These are phyloP conservation scores for Hirtodrosophila confusa DNA, from an alignment of 2,888 invertebrate genomes.

Conservation along the genomic window DNA sequence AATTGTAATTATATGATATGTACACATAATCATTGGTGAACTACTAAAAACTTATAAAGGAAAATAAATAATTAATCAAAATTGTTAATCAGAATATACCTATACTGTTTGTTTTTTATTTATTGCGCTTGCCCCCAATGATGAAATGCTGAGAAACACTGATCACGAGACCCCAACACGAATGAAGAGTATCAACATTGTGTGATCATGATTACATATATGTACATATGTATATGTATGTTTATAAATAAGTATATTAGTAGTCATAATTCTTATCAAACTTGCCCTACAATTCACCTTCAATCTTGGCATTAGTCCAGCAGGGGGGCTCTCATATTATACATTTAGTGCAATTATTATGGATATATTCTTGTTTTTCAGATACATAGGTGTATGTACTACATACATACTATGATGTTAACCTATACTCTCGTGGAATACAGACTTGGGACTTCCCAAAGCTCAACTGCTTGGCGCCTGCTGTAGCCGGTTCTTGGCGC, in stretches of 20 bases:
- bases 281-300: conserved; percentile 42
- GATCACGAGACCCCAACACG: conserved; percentile 33
- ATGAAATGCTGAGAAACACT: not conserved
- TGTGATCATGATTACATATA: conserved; percentile 12
- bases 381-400: not conserved
- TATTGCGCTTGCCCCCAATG: not conserved
- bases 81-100: conserved; percentile 67
- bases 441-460: not conserved
- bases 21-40: conserved; percentile 27
- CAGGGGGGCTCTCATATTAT: conserved; percentile 25
- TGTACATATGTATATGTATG: not conserved
- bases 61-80: conserved; percentile 55
- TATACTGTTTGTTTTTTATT: conserved; percentile 20
- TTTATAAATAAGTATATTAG: conserved; percentile 3
- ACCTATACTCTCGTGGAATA: conserved; percentile 1
- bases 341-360: not conserved
- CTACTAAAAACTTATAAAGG: conserved; percentile 32
- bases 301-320: conserved; percentile 26
- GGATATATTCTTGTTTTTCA: not conserved
- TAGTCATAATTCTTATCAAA: conserved; percentile 16
- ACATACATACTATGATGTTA: conserved; percentile 1
- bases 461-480: conserved; percentile 27
- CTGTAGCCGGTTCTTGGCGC: conserved; percentile 39
- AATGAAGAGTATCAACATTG: conserved; percentile 11
- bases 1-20: conserved; percentile 25